These are phyloP conservation scores for Caprella mutica DNA, from an alignment of 2,888 invertebrate genomes.

Conservation along the genomic window DNA sequence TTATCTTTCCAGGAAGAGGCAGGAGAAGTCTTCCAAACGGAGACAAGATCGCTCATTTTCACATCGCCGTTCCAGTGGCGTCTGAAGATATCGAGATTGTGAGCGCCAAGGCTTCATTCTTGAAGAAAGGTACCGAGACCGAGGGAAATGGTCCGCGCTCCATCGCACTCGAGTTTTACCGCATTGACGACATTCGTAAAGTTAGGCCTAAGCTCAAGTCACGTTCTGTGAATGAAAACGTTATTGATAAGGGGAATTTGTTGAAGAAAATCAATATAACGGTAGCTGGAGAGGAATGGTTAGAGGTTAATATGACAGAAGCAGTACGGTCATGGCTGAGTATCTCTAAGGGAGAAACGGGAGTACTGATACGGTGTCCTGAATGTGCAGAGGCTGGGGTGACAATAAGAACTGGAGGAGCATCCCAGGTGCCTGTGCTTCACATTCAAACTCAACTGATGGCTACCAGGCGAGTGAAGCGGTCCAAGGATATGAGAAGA, in stretches of 20 bases:
- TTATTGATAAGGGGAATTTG: conserved; percentile 5
- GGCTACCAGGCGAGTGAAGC: conserved; percentile 22
- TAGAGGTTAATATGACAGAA: conserved; percentile 25
- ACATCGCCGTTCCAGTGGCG: conserved; percentile 25
- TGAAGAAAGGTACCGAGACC: conserved; percentile 22
- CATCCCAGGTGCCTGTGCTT: conserved; percentile 28
- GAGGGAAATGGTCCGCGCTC: conserved; percentile 1
- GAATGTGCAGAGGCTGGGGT: conserved; percentile 28
- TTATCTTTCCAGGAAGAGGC: conserved; percentile 26
- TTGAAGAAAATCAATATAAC: conserved; percentile 23
- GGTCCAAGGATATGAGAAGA: conserved; percentile 19
- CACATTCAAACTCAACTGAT: conserved; percentile 28
- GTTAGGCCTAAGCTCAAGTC: background rate
- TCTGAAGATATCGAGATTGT: conserved; percentile 21
- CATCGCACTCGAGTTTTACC: conserved; percentile 23
- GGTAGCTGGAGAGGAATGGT: conserved; percentile 24
- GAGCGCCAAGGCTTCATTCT: conserved; percentile 23
- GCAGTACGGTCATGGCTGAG: conserved; percentile 25
- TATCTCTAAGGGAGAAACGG: conserved; percentile 22
- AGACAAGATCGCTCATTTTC: conserved; percentile 29
- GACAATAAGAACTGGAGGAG: conserved; percentile 25
- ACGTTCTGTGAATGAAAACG: background rate
- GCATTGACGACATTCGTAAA: conserved; percentile 13
- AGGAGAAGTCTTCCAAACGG: conserved; percentile 20
- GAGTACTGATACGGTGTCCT: conserved; percentile 28